Evolutionary conservation across 2,113 vertebrate genomes (phyloP).

Genomic region (Columbina picui): DNA sequence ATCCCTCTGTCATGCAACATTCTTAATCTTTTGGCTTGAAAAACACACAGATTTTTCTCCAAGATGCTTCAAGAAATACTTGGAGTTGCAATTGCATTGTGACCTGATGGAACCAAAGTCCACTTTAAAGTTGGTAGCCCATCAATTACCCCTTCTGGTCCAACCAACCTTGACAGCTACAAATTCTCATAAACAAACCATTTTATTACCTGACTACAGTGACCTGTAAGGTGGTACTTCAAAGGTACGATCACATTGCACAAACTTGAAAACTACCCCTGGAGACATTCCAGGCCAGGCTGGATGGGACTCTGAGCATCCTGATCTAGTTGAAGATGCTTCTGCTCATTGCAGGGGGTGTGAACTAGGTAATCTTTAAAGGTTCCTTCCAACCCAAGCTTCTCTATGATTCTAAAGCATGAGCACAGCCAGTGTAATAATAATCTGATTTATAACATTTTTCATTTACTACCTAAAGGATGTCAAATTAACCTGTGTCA

Average conservation of each 20-base stretch:
- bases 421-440: neutral
- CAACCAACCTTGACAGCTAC: neutral
- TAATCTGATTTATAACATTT: neutral
- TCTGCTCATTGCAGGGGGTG: neutral
- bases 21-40: neutral
- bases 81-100: neutral
- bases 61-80: neutral
- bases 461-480: neutral
- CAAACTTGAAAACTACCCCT: neutral
- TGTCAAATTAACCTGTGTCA: neutral
- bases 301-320: neutral
- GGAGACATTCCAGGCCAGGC: neutral
- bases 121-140: neutral
- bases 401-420: neutral
- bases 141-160: constrained; percentile 13
- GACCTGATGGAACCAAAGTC: neutral
- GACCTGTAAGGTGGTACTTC: neutral
- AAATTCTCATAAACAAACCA: constrained; percentile 43
- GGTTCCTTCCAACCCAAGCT: neutral
- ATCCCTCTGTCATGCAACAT: neutral
- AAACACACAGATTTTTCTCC: neutral
- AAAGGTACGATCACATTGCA: neutral
- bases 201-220: constrained; percentile 1
- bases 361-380: neutral
- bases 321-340: neutral